Conservation (phyloP, 1,140 invertebrate genomes). For the Ptiloglossa arizonensis region DNA sequence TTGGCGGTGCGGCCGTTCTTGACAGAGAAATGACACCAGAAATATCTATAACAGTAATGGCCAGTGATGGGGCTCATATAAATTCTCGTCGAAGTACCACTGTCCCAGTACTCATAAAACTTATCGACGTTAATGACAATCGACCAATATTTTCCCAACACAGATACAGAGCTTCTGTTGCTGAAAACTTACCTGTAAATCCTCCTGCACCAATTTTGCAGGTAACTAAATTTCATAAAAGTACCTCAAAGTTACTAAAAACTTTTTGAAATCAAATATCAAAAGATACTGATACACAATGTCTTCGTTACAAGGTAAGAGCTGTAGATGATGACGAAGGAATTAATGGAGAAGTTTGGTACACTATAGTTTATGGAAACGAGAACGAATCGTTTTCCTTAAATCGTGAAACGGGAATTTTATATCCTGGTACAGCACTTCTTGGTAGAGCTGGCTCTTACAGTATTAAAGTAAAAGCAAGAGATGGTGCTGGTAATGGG, state of each 20-base stretch:
- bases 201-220: slow-evolving; percentile 91
- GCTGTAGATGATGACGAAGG: slow-evolving; percentile 91
- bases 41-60: slow-evolving; percentile 89
- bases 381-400: slow-evolving; percentile 87
- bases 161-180: slow-evolving; percentile 89
- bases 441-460: slow-evolving; percentile 85
- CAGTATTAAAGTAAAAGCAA: slow-evolving; percentile 87
- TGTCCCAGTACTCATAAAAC: slow-evolving; percentile 90
- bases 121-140: slow-evolving; percentile 93
- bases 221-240: slow-evolving; percentile 70
- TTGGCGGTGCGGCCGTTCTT: slow-evolving; percentile 87
- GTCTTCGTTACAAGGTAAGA: slow-evolving; percentile 76
- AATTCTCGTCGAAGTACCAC: slow-evolving; percentile 86
- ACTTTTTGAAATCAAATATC: neutral
- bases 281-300: neutral
- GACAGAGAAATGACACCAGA: slow-evolving; percentile 89
- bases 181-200: slow-evolving; percentile 90
- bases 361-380: slow-evolving; percentile 88
- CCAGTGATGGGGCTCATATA: slow-evolving; percentile 89
- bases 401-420: slow-evolving; percentile 88
- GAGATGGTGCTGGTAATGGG: slow-evolving; percentile 87
- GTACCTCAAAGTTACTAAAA: neutral
- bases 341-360: slow-evolving; percentile 88
- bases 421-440: slow-evolving; percentile 89
- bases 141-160: slow-evolving; percentile 89